Conservation (phyloP, 2,797 vertebrate genomes). For the Aeoliscus strigatus region DNA sequence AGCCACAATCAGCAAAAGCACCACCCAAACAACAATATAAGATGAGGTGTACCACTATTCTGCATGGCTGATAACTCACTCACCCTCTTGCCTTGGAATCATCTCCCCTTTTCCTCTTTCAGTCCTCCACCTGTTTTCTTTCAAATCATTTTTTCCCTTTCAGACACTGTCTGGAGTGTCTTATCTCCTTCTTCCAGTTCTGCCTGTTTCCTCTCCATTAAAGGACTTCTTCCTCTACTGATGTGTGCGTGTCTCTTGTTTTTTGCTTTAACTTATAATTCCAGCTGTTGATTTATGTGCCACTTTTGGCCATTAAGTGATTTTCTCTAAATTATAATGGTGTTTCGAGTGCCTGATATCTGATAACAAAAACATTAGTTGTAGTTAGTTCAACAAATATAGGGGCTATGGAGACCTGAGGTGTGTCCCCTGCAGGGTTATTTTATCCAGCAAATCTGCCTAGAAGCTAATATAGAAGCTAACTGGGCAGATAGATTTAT, state of each 20-base stretch:
- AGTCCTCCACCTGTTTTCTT: constrained; percentile 52
- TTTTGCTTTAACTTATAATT: constrained; percentile 8
- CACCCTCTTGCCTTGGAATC: constrained; percentile 1
- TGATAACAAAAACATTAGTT: constrained; percentile 1
- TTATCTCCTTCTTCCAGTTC: constrained; percentile 70
- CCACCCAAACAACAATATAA: constrained; percentile 36
- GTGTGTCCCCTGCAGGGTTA: too few species aligned
- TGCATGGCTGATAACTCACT: constrained; percentile 66
- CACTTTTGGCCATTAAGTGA: neutral
- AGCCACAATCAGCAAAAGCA: constrained; percentile 25
- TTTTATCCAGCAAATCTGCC: too few species aligned
- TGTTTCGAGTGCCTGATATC: constrained; percentile 1
- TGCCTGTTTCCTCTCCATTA: constrained; percentile 71
- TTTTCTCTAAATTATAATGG: neutral
- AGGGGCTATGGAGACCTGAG: too few species aligned
- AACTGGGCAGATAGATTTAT: too few species aligned
- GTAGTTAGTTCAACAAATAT: too few species aligned
- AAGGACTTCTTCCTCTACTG: constrained; percentile 60
- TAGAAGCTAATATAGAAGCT: too few species aligned
- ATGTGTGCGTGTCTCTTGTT: constrained; percentile 25
- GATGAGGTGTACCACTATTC: constrained; percentile 53
- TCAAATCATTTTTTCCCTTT: constrained; percentile 47
- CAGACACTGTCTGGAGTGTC: constrained; percentile 44
- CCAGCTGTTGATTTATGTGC: constrained; percentile 5
- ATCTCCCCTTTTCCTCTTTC: constrained; percentile 4